These are phyloP conservation scores for Epicauta chinensis DNA, from an alignment of 1,140 invertebrate species.

Conservation along the genomic window DNA sequence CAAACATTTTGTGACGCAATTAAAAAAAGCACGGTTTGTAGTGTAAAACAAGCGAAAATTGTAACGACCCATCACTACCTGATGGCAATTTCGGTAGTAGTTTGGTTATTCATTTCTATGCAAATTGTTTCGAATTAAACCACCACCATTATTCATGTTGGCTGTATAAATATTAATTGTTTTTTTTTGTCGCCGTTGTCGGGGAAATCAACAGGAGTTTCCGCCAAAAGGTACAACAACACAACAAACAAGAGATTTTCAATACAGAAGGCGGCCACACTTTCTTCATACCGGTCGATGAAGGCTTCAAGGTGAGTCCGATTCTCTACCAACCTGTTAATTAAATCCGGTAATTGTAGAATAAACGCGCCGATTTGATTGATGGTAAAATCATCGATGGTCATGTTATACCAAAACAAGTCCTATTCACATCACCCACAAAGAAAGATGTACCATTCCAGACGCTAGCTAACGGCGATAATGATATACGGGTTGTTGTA, in stretches of 20 bases:
- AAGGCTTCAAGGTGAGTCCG: constrained; percentile 70
- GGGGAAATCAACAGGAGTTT: constrained; percentile 24
- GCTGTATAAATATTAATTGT: too few species aligned
- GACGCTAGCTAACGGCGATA: constrained; percentile 75
- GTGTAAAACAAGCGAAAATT: too few species aligned
- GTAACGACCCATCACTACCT: too few species aligned
- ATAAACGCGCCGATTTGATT: constrained; percentile 51
- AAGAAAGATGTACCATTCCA: constrained; percentile 61
- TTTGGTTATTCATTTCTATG: too few species aligned
- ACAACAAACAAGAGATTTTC: constrained; percentile 68
- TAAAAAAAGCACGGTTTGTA: too few species aligned
- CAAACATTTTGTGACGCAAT: too few species aligned
- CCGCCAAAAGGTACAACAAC: constrained; percentile 61
- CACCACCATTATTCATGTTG: too few species aligned
- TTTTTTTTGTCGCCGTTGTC: too few species aligned
- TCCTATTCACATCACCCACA: constrained; percentile 79
- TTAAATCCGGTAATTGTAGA: too few species aligned
- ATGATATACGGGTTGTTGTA: constrained; percentile 73
- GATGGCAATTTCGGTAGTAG: too few species aligned
- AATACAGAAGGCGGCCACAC: constrained; percentile 70
- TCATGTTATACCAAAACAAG: constrained; percentile 81
- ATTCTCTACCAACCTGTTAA: neutral
- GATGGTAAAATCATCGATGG: constrained; percentile 82
- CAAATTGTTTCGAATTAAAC: too few species aligned
- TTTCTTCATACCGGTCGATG: constrained; percentile 86